Evolutionary conservation across 2,888 invertebrate species (phyloP), one percentile per base, ranked within the genome.

Genomic region (Amaurobius ferox): DNA sequence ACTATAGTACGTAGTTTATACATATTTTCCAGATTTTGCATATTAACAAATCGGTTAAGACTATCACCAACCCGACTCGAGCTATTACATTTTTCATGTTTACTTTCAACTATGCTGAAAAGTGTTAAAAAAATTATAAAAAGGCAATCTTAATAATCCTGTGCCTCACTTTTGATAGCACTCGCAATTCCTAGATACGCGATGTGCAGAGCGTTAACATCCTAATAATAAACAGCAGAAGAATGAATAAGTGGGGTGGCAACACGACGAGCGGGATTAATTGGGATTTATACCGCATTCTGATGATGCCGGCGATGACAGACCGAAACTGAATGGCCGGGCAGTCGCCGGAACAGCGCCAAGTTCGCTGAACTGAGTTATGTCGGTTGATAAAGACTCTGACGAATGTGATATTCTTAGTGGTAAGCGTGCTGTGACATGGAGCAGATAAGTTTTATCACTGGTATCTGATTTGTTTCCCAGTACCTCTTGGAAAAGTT

Each of bases 221-320:
- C 74, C 77, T 26, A 83, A 83, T 83, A 83, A 83, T 77, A 83
- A 83, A 83, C 71, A 83, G 39, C 30, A 68, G 74, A 74, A 70
- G 48, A 26, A 23, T 64, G 67, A 68, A 83, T 83, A 76, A 83
- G 44, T 35, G 19, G 35, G 32, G 76, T 70, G 76, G 71, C 70
- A 83, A 83, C 72, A 61, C 77, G 68, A n/a, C 35, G 35, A 2
- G 64, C 16, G 48, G 71, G 71, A 71, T 64, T 83, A 77, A 83
- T 77, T 77, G 35, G 23, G 7, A 23, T 11, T 16, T 23, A 23
- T 23, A 2, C 44, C 44, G 6, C 9, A 16, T 23, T 55, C 55
- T 55, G 55, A 55, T 23, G 55, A 55, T 55, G 55, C 5, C 23
- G 23, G 5, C 6, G 23, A 19, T 55, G 55, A 55, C 55, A 55